These are phyloP conservation scores for Chouioia cunea DNA, from an alignment of 2,888 invertebrate species.

Conservation along the genomic window DNA sequence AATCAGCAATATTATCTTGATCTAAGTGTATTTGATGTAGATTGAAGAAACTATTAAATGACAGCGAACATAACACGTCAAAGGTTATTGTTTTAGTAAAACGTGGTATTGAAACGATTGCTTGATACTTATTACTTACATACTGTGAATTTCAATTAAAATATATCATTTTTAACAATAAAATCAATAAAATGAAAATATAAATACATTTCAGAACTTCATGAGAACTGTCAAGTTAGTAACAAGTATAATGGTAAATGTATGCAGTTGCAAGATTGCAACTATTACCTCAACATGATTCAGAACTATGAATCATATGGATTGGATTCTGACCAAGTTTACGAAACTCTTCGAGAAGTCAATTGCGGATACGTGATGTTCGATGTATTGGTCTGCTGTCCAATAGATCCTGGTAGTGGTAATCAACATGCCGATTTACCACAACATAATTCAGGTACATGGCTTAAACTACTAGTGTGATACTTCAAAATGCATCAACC, in stretches of 20 bases:
- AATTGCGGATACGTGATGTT: slow-evolving; percentile 77
- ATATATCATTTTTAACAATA: background rate
- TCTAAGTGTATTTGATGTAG: no score
- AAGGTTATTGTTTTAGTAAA: no score
- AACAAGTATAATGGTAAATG: background rate
- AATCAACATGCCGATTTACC: no score
- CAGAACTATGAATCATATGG: background rate
- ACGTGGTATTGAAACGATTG: no score
- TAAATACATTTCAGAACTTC: background rate
- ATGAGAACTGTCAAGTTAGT: background rate
- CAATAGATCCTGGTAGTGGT: slow-evolving; percentile 1
- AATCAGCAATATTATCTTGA: no score
- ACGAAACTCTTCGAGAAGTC: slow-evolving; percentile 73
- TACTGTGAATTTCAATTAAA: background rate
- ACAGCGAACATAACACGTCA: no score
- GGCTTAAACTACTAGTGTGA: no score
- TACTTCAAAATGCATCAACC: no score
- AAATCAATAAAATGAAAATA: background rate
- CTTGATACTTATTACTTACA: no score
- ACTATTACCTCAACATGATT: background rate
- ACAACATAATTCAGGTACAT: no score
- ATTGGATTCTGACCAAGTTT: slow-evolving; percentile 31
- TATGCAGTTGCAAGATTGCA: background rate
- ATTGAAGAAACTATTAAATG: no score
- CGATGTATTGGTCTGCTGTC: slow-evolving; percentile 77